These are phyloP conservation scores for Trissoscelio sp. DNA, from an alignment of 2,888 invertebrate species.

Conservation along the genomic window DNA sequence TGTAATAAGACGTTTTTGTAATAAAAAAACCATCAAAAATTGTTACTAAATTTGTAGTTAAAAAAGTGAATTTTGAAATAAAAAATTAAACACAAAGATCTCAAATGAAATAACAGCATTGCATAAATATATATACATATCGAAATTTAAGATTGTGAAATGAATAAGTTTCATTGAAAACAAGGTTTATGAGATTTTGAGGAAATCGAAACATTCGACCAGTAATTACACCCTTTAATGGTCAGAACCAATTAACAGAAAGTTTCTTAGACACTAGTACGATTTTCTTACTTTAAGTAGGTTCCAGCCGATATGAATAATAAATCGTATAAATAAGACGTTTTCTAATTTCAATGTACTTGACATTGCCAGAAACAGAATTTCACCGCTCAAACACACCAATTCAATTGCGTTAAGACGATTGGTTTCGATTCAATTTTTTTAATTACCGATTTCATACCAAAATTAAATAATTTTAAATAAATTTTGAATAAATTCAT, in stretches of 20 bases:
- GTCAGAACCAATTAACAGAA: conserved; percentile 48
- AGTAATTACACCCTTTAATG: conserved; percentile 38
- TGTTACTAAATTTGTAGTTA: too few relatives aligned
- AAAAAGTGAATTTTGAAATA: too few relatives aligned
- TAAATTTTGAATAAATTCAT: too few relatives aligned
- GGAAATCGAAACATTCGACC: not conserved
- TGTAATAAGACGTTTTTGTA: too few relatives aligned
- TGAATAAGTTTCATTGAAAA: too few relatives aligned
- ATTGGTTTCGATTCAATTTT: not conserved
- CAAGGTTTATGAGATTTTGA: too few relatives aligned
- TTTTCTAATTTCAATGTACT: conserved; percentile 57
- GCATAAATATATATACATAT: too few relatives aligned
- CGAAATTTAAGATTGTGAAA: too few relatives aligned
- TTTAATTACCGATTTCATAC: not conserved
- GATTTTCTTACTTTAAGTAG: conserved; percentile 42
- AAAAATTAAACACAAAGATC: too few relatives aligned
- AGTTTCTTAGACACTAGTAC: conserved; percentile 32
- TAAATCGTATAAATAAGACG: conserved; percentile 58
- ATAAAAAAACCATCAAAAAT: too few relatives aligned
- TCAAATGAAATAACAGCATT: too few relatives aligned
- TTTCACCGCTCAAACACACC: conserved; percentile 46
- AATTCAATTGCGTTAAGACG: not conserved
- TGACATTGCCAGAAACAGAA: conserved; percentile 44
- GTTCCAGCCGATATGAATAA: conserved; percentile 51
- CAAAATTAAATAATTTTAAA: too few relatives aligned